These are phyloP conservation scores for Itoplectis maculator DNA, from an alignment of 2,888 invertebrate species.

Conservation along the genomic window DNA sequence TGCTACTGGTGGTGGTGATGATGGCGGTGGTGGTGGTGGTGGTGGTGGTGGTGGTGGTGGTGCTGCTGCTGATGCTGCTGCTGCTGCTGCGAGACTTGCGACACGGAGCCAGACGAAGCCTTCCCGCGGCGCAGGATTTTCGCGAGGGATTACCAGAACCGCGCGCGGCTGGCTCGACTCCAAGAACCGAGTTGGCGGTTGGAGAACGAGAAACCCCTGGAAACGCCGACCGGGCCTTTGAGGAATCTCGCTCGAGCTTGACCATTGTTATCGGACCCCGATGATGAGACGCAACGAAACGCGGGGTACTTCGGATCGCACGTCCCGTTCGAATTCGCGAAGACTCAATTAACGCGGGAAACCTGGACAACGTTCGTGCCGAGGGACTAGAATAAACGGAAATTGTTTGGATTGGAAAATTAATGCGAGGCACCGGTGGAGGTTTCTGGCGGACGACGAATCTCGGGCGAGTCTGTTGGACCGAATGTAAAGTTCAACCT, in stretches of 20 bases:
- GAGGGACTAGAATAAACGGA: too few species aligned
- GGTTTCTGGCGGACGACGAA: too few species aligned
- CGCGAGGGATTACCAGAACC: conserved; percentile 12
- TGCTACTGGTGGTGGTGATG: too few species aligned
- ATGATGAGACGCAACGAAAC: neutral
- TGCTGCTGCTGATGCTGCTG: too few species aligned
- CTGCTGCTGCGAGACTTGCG: neutral
- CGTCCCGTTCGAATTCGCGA: too few species aligned
- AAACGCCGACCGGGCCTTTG: neutral
- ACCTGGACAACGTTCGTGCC: neutral
- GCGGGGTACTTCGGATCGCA: neutral
- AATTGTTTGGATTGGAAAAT: too few species aligned
- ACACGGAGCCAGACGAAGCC: conserved; percentile 11
- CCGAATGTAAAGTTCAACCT: too few species aligned
- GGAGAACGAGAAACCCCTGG: conserved; percentile 18
- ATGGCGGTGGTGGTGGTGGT: too few species aligned
- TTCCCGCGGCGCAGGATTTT: conserved; percentile 23
- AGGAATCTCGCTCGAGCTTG: conserved; percentile 9
- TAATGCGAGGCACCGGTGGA: too few species aligned
- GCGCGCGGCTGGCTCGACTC: conserved; percentile 28
- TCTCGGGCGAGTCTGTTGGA: too few species aligned
- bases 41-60: too few species aligned
- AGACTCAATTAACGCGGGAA: neutral
- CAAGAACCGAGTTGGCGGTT: neutral
- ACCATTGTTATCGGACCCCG: neutral